Evolutionary conservation across 2,888 invertebrate species (phyloP).

Genomic region (Drosophila setosimentum): DNA sequence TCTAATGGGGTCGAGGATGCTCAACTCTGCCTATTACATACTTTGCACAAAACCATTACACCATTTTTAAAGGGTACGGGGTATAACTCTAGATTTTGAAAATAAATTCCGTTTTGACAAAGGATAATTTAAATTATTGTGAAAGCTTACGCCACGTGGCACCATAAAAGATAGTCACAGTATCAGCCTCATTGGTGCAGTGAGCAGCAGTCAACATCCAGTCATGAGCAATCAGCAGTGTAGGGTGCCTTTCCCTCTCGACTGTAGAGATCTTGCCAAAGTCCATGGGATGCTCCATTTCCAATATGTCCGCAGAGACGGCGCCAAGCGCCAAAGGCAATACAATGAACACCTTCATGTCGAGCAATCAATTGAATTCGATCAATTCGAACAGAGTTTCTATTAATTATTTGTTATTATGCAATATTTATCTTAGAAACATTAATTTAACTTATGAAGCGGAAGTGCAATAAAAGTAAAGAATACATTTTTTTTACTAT

Average conservation of each 20-base stretch:
- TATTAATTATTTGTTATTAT: not conserved
- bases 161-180: conserved; percentile 64
- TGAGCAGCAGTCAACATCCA: conserved; percentile 71
- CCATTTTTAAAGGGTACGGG: not conserved
- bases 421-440: too few species aligned
- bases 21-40: not conserved
- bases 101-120: not conserved
- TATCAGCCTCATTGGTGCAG: conserved; percentile 45
- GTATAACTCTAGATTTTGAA: not conserved
- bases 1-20: not conserved
- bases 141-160: conserved; percentile 61
- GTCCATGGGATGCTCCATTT: conserved; percentile 41
- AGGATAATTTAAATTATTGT: not conserved
- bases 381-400: not conserved
- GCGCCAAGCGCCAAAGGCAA: conserved; percentile 25
- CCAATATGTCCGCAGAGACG: conserved; percentile 23
- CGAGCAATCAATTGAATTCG: not conserved
- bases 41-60: too few species aligned
- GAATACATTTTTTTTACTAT: not conserved
- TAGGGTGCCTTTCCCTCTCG: conserved; percentile 69
- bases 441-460: not conserved
- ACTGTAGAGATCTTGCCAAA: conserved; percentile 15
- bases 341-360: conserved; percentile 38
- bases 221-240: conserved; percentile 62
- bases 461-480: not conserved